Evolutionary conservation across 2,888 invertebrate genomes (phyloP).

Genomic region (Mythimna vitellina): DNA sequence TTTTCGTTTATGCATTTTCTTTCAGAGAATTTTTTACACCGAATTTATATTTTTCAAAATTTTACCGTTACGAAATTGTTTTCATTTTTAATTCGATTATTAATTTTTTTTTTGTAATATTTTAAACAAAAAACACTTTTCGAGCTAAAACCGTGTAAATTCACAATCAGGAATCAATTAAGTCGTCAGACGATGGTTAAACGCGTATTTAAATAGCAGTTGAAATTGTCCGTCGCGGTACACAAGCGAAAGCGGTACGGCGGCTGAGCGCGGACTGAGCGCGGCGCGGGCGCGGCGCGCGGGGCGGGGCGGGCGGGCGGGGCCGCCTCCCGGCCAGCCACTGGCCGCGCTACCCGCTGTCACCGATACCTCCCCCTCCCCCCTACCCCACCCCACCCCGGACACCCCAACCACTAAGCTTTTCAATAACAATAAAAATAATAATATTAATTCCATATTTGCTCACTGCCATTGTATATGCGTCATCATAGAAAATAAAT

Average conservation of each 20-base stretch:
- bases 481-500: slow-evolving; percentile 45
- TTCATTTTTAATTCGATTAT: slow-evolving; percentile 48
- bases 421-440: slow-evolving; percentile 83
- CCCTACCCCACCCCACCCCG: slow-evolving; percentile 71
- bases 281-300: slow-evolving; percentile 75
- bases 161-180: slow-evolving; percentile 59
- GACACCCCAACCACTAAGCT: slow-evolving; percentile 74
- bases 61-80: slow-evolving; percentile 38
- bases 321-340: slow-evolving; percentile 78
- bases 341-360: slow-evolving; percentile 85
- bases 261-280: slow-evolving; percentile 86
- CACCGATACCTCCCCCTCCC: slow-evolving; percentile 74
- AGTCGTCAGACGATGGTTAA: slow-evolving; percentile 58
- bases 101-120: not conserved
- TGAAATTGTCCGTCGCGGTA: slow-evolving; percentile 63
- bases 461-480: slow-evolving; percentile 44
- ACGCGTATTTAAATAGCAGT: slow-evolving; percentile 68
- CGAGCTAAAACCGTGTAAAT: slow-evolving; percentile 36
- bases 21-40: slow-evolving; percentile 41
- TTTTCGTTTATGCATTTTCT: slow-evolving; percentile 69
- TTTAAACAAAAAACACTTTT: slow-evolving; percentile 45
- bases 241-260: slow-evolving; percentile 75
- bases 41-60: slow-evolving; percentile 28
- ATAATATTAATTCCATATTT: slow-evolving; percentile 71
- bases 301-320: slow-evolving; percentile 75